Evolutionary conservation across 2,888 invertebrate species (phyloP), one percentile per base, ranked within the genome.

Genomic region (Conops quadrifasciatus): DNA sequence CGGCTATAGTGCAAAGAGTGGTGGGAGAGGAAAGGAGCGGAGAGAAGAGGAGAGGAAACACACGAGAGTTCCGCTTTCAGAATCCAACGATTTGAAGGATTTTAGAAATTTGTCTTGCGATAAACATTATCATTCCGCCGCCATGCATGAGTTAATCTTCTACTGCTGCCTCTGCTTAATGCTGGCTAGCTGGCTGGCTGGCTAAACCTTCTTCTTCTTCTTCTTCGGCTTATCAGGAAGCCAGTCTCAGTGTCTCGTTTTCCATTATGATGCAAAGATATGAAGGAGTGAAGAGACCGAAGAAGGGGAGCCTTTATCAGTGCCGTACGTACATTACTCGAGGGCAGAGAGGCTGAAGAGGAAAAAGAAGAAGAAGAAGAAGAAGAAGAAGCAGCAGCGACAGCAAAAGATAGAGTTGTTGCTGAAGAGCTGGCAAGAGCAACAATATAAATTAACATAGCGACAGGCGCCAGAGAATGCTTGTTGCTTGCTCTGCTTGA

Each of bases 191-290:
- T 36, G 4, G 5, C 9, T 36, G 4, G 36, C 36, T 9, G 36
- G 9, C 36, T 9, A 36, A 4, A 4, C 9, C 36, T 36, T 7
- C 9, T 4, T 36, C 36, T 36, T 4, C 4, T 4, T 9, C 36
- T 36, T 36, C 36, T 36, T 36, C 36, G 73, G 77, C 80, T 84
- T 85, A 85, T 85, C 85, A 84, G 81, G 84, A 83, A 83, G 83
- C 85, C 86, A 86, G 86, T 83, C 86, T 86, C 83, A 82, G 83
- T 83, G 86, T 85, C 86, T 86, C 86, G 85, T 85, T 85, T 85
- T 86, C 86, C 86, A 86, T 86, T 86, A 86, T 85, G 85, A 86
- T 86, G 82, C 82, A 78, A 78, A 80, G 84, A 85, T 84, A 84
- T 79, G 76, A 71, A 75, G 74, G 43, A 11, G 26, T 11, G 11